Percentiles rank a stretch among this genome's conserved stretches.
These are phyloP conservation scores for Drosophila sp. DNA, from an alignment of 1,140 invertebrate species.

Conservation along the genomic window DNA sequence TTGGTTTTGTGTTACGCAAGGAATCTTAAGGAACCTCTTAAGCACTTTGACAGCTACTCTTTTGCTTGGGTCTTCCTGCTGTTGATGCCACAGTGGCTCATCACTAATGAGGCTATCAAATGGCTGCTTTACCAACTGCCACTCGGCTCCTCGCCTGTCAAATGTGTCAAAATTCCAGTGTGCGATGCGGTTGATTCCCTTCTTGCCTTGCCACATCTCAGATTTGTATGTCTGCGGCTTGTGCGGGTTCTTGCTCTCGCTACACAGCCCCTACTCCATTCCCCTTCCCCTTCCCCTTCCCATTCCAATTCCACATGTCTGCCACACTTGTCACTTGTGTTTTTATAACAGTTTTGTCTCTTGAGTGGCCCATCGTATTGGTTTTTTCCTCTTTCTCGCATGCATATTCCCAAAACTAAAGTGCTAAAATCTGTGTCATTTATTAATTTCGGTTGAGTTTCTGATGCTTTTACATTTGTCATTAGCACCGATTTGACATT, in stretches of 20 bases:
- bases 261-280: constrained; percentile 31
- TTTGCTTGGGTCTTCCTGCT: constrained; percentile 22
- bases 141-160: constrained; percentile 62
- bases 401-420: constrained; percentile 47
- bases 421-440: constrained; percentile 79
- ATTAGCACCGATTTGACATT: constrained; percentile 73
- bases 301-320: constrained; percentile 64
- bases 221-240: constrained; percentile 53
- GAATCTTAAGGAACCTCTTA: constrained; percentile 61
- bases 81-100: constrained; percentile 60
- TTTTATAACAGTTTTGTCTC: constrained; percentile 71
- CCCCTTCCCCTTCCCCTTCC: constrained; percentile 9
- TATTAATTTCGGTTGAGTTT: constrained; percentile 67
- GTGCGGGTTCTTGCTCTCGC: constrained; percentile 29
- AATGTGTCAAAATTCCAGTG: constrained; percentile 76
- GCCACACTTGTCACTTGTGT: constrained; percentile 81
- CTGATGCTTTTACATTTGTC: constrained; percentile 63
- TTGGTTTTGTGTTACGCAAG: constrained; percentile 75
- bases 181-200: constrained; percentile 39
- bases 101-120: constrained; percentile 82
- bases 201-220: constrained; percentile 50
- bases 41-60: constrained; percentile 72
- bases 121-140: constrained; percentile 66
- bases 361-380: constrained; percentile 43
- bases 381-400: constrained; percentile 4